Conservation (phyloP, 2,888 invertebrate genomes). For the Phania funesta region DNA sequence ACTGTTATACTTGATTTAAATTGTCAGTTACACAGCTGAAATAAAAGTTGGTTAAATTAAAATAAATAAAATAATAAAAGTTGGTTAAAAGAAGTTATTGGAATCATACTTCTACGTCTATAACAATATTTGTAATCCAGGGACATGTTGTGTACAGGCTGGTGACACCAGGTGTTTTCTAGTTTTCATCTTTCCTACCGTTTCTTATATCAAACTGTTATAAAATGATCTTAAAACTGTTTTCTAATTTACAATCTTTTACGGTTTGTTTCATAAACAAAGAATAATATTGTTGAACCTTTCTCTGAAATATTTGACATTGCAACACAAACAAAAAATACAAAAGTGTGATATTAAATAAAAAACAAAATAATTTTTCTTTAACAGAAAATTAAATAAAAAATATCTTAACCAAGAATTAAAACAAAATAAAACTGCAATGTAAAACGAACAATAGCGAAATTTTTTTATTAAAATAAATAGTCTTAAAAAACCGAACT, state of each 20-base stretch:
- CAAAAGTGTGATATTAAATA: neutral
- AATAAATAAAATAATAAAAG: too few species aligned
- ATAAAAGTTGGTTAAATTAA: too few species aligned
- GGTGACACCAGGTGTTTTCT: too few species aligned
- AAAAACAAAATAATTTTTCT: neutral
- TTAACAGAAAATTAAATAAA: conserved; percentile 48
- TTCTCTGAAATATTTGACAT: neutral
- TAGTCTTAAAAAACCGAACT: conserved; percentile 23
- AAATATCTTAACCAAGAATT: neutral
- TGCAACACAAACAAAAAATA: conserved; percentile 21
- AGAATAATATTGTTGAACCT: conserved; percentile 55
- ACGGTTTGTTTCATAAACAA: neutral
- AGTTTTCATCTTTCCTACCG: too few species aligned
- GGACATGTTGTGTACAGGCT: too few species aligned
- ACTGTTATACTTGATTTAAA: too few species aligned
- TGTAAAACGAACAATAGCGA: conserved; percentile 2
- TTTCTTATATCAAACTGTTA: too few species aligned
- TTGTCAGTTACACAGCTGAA: too few species aligned
- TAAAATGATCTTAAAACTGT: too few species aligned
- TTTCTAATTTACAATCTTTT: neutral
- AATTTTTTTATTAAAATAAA: neutral
- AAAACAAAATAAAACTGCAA: conserved; percentile 10
- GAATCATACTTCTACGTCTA: too few species aligned
- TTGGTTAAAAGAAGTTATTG: too few species aligned
- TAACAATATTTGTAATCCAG: too few species aligned